Conservation (phyloP, 2,888 invertebrate genomes). For the Lasius platythorax region DNA sequence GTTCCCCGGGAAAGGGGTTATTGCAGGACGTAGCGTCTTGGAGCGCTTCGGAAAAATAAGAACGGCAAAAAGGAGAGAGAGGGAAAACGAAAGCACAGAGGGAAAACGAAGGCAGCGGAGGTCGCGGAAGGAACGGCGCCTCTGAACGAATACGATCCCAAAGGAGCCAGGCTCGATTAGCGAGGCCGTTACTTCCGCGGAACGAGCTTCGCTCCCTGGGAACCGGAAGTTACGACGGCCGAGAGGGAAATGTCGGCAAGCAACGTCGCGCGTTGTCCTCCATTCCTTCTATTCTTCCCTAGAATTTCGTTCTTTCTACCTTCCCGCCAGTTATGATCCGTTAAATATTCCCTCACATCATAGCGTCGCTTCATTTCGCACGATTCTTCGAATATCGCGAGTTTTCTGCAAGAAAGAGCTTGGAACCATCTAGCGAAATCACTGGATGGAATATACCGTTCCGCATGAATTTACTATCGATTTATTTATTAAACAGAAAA, state of each 20-base stretch:
- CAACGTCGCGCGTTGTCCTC: slow-evolving; percentile 45
- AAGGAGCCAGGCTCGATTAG: slow-evolving; percentile 73
- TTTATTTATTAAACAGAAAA: neutral
- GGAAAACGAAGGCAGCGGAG: neutral
- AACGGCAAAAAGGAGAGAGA: slow-evolving; percentile 5
- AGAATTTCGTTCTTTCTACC: slow-evolving; percentile 17
- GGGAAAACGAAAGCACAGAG: neutral
- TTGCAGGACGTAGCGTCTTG: slow-evolving; percentile 40
- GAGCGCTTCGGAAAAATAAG: slow-evolving; percentile 27
- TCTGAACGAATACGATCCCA: slow-evolving; percentile 66
- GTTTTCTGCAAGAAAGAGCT: slow-evolving; percentile 6
- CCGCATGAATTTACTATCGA: neutral
- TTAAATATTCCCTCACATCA: slow-evolving; percentile 6
- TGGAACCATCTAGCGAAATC: neutral
- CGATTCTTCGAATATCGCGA: neutral
- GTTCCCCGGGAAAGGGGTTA: slow-evolving; percentile 30
- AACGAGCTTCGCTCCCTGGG: slow-evolving; percentile 71
- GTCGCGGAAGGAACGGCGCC: slow-evolving; percentile 49
- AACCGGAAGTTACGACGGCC: slow-evolving; percentile 72
- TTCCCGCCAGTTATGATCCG: slow-evolving; percentile 15
- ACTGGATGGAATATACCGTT: neutral
- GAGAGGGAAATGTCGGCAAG: slow-evolving; percentile 61
- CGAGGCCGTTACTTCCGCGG: slow-evolving; percentile 71
- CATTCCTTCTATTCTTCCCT: slow-evolving; percentile 18
- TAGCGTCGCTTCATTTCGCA: neutral